Percentiles rank a stretch among this genome's conserved stretches.
Evolutionary conservation across 2,797 vertebrate species (phyloP).

Genomic region (Lophotriccus pileatus): DNA sequence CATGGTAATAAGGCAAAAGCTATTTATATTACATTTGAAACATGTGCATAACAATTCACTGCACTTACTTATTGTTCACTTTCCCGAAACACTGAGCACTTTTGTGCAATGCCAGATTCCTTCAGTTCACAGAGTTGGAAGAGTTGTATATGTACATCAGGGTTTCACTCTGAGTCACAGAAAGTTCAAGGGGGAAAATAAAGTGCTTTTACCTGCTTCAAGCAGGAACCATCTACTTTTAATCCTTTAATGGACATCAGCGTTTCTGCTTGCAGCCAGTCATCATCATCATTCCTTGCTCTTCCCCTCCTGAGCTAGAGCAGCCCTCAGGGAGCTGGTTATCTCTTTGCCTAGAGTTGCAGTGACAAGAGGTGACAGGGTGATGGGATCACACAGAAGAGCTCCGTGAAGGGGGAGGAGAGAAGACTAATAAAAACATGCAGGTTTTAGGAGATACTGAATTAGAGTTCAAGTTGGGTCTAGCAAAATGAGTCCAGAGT

Average conservation of each 20-base stretch:
- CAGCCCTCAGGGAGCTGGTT: accelerated
- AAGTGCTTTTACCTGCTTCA: background rate
- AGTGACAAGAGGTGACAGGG: accelerated
- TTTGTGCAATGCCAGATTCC: background rate
- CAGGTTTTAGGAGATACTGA: background rate
- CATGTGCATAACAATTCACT: background rate
- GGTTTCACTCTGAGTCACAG: background rate
- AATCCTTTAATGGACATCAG: background rate
- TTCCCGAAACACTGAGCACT: background rate
- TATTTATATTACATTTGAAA: background rate
- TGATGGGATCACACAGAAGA: background rate
- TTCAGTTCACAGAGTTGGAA: background rate
- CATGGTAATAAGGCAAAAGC: background rate
- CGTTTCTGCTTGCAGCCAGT: background rate
- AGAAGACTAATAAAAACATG: background rate
- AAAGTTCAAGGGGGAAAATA: background rate
- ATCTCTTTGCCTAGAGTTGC: background rate
- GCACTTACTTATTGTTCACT: background rate
- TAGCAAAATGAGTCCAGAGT: background rate
- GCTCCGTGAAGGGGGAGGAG: background rate
- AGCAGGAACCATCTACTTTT: background rate
- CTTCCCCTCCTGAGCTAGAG: background rate
- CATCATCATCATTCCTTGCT: accelerated
- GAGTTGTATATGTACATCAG: background rate
- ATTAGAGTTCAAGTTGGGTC: accelerated